Percentiles rank a stretch among this genome's conserved stretches.
phyloP scores from a whole-genome alignment of 2,113 vertebrate species.

The Percina caprodes region DNA sequence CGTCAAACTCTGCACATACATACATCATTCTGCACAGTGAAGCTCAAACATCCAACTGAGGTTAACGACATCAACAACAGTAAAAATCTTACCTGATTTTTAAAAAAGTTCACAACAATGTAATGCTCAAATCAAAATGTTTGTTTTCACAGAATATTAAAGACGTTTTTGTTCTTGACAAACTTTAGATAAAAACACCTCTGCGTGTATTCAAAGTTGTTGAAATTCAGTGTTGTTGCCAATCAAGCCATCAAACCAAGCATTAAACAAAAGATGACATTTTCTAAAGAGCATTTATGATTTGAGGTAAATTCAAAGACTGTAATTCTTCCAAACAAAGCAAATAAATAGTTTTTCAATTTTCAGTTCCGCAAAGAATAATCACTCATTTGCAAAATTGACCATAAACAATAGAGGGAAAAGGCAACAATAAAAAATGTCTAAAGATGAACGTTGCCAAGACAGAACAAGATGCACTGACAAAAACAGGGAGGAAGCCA shows the following conservation, averaged over 20 bases:
- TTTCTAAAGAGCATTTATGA: slow-evolving; percentile 49
- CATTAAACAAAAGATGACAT: slow-evolving; percentile 70
- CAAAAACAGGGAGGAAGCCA: slow-evolving; percentile 56
- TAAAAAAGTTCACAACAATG: background rate
- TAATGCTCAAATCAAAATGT: background rate
- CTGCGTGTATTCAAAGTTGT: slow-evolving; percentile 25
- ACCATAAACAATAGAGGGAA: slow-evolving; percentile 68
- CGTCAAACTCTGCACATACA: background rate
- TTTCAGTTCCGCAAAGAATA: slow-evolving; percentile 65
- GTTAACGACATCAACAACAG: too few species aligned
- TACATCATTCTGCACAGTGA: background rate
- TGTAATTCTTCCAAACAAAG: slow-evolving; percentile 63
- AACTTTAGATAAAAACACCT: slow-evolving; percentile 40
- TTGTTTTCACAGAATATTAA: background rate
- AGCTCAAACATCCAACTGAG: background rate
- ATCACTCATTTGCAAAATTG: slow-evolving; percentile 71
- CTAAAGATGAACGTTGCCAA: slow-evolving; percentile 66
- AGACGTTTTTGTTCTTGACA: slow-evolving; percentile 31
- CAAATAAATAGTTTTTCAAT: slow-evolving; percentile 61
- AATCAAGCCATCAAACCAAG: slow-evolving; percentile 71
- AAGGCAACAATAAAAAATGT: slow-evolving; percentile 59
- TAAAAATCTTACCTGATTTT: background rate
- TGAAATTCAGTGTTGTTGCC: slow-evolving; percentile 15
- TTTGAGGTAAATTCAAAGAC: slow-evolving; percentile 65
- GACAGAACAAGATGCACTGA: slow-evolving; percentile 67